A percentile compares a stretch with the other conserved stretches of the same genome.
Evolutionary conservation across 1,140 invertebrate species (phyloP).

Genomic region (Drosophila obscura): DNA sequence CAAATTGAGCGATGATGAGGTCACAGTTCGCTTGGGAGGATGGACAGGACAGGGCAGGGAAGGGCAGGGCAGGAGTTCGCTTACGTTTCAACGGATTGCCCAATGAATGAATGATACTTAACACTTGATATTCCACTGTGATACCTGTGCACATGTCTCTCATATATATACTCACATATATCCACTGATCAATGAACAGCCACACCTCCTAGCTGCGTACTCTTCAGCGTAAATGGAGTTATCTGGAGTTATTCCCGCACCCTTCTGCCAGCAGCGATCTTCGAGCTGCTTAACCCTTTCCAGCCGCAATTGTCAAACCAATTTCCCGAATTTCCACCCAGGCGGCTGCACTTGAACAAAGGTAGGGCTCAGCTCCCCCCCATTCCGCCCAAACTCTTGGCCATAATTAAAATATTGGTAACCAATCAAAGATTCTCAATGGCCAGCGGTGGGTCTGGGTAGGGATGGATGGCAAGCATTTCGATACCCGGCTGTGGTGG

Average conservation of each 20-base stretch:
- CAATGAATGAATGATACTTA: too few species aligned
- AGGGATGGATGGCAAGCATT: not conserved
- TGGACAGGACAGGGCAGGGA: too few species aligned
- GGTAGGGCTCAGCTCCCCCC: constrained; percentile 1
- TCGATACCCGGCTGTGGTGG: not conserved
- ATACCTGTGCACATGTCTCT: too few species aligned
- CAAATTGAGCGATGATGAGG: constrained; percentile 38
- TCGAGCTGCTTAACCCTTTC: too few species aligned
- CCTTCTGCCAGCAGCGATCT: too few species aligned
- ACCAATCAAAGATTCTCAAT: constrained; percentile 73
- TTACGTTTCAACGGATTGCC: not conserved
- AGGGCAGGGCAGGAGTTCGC: too few species aligned
- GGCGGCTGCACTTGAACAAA: constrained; percentile 40
- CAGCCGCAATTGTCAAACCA: constrained; percentile 38
- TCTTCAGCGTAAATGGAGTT: too few species aligned
- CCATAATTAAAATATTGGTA: constrained; percentile 78
- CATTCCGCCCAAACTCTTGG: constrained; percentile 18
- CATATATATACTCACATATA: too few species aligned
- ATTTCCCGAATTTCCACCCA: constrained; percentile 26
- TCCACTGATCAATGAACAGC: too few species aligned
- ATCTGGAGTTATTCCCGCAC: too few species aligned
- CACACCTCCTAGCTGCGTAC: too few species aligned
- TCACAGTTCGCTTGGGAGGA: not conserved
- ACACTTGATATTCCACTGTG: too few species aligned
- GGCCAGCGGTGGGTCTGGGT: constrained; percentile 4